A percentile compares a stretch with the other conserved stretches of the same genome.
phyloP scores from a whole-genome alignment of 2,888 invertebrate species.

The Pyrochroa serraticornis region DNA sequence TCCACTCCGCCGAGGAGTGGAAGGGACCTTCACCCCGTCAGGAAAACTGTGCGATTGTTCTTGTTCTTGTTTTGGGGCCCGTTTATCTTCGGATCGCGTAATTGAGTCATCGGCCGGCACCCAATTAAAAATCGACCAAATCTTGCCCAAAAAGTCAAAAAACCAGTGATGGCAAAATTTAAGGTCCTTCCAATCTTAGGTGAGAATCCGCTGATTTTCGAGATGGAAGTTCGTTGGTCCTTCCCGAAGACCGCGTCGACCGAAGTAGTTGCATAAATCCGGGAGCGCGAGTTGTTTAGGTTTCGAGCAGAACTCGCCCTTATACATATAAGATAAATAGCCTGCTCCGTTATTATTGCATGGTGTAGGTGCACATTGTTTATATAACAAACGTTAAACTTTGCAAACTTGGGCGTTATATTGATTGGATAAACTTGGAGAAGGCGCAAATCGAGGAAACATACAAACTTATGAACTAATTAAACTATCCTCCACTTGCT shows the following conservation, averaged over 20 bases:
- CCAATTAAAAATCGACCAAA: no score
- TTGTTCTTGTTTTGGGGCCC: no score
- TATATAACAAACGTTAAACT: conserved; percentile 58
- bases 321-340: conserved; percentile 50
- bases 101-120: no score
- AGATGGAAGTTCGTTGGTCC: conserved; percentile 7
- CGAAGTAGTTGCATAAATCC: conserved; percentile 40
- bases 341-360: conserved; percentile 51
- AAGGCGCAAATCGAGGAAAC: conserved; percentile 51
- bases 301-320: conserved; percentile 41
- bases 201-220: no score
- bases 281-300: conserved; percentile 41
- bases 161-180: no score
- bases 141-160: no score
- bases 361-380: conserved; percentile 54
- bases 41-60: no score
- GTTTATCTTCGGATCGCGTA: no score
- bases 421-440: conserved; percentile 57
- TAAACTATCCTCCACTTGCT: conserved; percentile 57
- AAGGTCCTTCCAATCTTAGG: no score
- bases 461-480: conserved; percentile 59
- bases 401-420: conserved; percentile 52
- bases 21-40: no score
- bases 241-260: conserved; percentile 2
- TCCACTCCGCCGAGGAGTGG: no score